Base-by-base conservation (phyloP, 2,797 vertebrate species). In the Remorina albescens region DNA sequence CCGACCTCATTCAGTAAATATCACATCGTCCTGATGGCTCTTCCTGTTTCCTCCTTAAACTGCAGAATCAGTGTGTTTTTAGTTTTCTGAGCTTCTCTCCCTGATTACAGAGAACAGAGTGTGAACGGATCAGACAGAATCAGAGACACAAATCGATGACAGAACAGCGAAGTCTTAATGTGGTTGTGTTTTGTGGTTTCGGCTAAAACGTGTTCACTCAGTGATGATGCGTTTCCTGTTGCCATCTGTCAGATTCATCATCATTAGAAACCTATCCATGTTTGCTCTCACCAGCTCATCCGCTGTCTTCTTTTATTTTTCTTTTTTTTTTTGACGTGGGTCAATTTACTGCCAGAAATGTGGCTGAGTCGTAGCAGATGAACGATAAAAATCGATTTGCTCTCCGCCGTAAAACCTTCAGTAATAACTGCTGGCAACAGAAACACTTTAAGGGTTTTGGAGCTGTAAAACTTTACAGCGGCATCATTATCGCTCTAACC, bases 381-480 rank as follows among this genome's bases (percentile, higher is more conserved):
- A 50, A 75, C n/a, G 16, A 58, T 53, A 23, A 73, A 21, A 61
- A 56, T 66, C 18, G 44, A 73, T 50, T 50, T 26, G 15, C 25
- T 50, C 23, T 46, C 42, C 28, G 59, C 21, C 3, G 15, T 58
- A 7, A 50, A 8, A 58, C 58, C 54, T 58, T 67, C 57, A 63
- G 26, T 63, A 54, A 67, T 58, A 60, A 60, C 65, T 49, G 36
- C 58, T 78, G 80, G 71, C 80, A 50, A 6, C 32, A 61, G 46
- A 58, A 58, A 39, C 9, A 12, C 2, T 54, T 51, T 18, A 10
- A 67, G 66, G 36, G 47, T 42, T 58, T 59, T 56, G 49, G 73
- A 72, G 53, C 54, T 10, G 8, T 78, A 66, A 78, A 64, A 60
- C 2, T 53, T 74, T 63, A 71, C 5, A 28, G 56, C 30, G 36